Evolutionary conservation across 1,140 invertebrate species (phyloP).

Genomic region (Nymphalis io): DNA sequence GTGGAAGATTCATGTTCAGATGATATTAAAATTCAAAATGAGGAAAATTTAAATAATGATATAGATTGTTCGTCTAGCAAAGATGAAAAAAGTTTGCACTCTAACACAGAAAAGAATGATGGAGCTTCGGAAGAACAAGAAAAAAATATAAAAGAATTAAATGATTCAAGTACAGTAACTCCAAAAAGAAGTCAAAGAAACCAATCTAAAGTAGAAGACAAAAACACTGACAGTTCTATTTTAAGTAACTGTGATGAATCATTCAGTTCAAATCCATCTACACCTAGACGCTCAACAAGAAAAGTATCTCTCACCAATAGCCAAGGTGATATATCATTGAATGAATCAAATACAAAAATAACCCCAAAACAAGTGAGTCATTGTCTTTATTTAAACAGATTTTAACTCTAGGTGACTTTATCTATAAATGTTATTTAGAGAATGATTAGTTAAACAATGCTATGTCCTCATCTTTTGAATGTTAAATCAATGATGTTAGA

Average conservation of each 20-base stretch:
- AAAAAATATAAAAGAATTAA: not conserved
- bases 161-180: constrained; percentile 27
- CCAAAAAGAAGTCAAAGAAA: constrained; percentile 49
- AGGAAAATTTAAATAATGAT: not conserved
- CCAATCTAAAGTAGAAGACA: constrained; percentile 41
- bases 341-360: constrained; percentile 52
- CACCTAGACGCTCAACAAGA: constrained; percentile 51
- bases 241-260: constrained; percentile 53
- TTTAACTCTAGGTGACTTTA: not conserved
- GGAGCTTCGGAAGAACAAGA: constrained; percentile 21
- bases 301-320: constrained; percentile 52
- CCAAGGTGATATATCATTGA: constrained; percentile 57
- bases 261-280: constrained; percentile 43
- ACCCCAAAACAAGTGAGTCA: constrained; percentile 68
- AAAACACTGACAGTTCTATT: constrained; percentile 47
- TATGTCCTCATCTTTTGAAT: no score
- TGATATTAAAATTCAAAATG: constrained; percentile 15
- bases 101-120: constrained; percentile 18
- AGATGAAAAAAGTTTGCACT: not conserved
- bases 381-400: constrained; percentile 1
- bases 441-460: no score
- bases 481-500: no score
- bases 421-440: not conserved
- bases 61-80: not conserved
- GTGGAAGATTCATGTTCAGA: constrained; percentile 13